Evolutionary conservation across 2,888 invertebrate species (phyloP), one percentile per base, ranked within the genome.

Genomic region (Orthosia gracilis): DNA sequence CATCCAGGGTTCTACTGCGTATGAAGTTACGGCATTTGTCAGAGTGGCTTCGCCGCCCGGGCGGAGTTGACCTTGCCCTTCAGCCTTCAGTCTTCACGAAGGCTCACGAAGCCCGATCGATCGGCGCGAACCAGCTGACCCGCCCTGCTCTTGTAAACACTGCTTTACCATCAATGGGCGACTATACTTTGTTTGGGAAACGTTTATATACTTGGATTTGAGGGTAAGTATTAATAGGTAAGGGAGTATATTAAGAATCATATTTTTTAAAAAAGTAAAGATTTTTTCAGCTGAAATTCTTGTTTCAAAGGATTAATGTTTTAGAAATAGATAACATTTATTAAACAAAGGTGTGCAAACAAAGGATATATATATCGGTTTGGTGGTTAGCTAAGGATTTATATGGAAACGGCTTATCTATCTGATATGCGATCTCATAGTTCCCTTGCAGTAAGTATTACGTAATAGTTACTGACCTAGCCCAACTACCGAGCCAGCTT

Each of bases 41-140:
- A 86, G 73, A 70, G 77, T 71, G 72, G 76, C 82, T 76, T 73
- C 71, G 77, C 75, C 73, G 76, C 82, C 77, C 76, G 81, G 81
- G 80, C 76, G 77, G 75, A 87, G 92, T 89, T 90, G 94, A 90
- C 95, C 95, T 95, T 95, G 95, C 91, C 94, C 95, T 94, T 61
- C 61, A 61, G 45, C 94, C 95, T 94, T 61, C 61, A 61, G 45
- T 45, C 21, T 61, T 94, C 92, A 69, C 82, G 69, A 69, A 71
- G 84, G 78, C 68, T 17, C 73, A 80, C 81, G 85, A 70, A 82
- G 81, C 81, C 81, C 76, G 79, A 95, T 95, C 95, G 93, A 95
- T 95, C 91, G 92, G 93, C 95, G 94, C 94, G 93, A 94, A 93
- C 74, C 85, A 87, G 85, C 87, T 86, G 85, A 85, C 83, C 73